Evolutionary conservation across 2,888 invertebrate genomes (phyloP).

Genomic region (Hypolimnas misippus): DNA sequence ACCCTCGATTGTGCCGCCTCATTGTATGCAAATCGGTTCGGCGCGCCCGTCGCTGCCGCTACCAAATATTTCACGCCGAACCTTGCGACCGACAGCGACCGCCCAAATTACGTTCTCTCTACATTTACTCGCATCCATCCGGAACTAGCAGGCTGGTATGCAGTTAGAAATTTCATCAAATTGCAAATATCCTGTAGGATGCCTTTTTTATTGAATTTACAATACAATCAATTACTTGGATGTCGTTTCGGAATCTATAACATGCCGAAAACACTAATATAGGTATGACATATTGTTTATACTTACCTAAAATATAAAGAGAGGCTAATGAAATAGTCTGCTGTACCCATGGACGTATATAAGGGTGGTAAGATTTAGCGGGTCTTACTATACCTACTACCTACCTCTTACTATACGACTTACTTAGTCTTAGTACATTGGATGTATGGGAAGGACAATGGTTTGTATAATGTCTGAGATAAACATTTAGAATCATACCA

Average conservation of each 20-base stretch:
- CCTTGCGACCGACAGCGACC: slow-evolving; percentile 58
- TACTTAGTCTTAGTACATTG: no score
- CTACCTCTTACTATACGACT: no score
- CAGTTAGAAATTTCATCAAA: background rate
- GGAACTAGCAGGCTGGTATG: background rate
- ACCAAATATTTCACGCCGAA: slow-evolving; percentile 72
- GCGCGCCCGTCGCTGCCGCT: slow-evolving; percentile 68
- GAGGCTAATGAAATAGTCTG: no score
- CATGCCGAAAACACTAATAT: no score
- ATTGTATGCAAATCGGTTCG: slow-evolving; percentile 75
- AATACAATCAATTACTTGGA: background rate
- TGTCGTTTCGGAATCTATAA: background rate
- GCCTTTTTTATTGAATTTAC: background rate
- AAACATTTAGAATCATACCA: no score
- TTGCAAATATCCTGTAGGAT: background rate
- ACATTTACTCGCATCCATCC: slow-evolving; percentile 14
- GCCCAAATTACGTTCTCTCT: slow-evolving; percentile 60
- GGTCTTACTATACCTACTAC: no score
- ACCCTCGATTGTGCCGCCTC: slow-evolving; percentile 66
- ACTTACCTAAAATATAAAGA: no score
- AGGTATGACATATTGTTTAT: no score
- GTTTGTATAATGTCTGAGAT: no score
- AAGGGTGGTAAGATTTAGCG: no score
- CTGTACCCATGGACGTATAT: no score
- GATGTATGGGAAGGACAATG: no score